Evolutionary conservation across 2,797 vertebrate species (phyloP).

Genomic region (Smutsia gigantea): DNA sequence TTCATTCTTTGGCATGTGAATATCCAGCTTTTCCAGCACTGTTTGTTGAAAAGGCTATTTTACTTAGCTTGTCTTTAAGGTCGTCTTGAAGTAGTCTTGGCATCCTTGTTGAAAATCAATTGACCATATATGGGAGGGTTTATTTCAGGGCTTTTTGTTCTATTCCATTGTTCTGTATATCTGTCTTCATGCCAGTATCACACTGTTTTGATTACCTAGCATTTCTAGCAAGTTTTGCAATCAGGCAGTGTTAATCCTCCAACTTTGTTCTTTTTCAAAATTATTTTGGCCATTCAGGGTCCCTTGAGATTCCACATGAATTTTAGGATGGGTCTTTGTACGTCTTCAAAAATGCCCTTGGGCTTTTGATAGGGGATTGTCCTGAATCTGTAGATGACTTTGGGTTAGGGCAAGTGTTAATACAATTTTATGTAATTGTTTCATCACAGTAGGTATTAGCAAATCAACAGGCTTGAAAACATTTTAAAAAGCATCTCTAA

Average conservation of each 20-base stretch:
- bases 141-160: neutral
- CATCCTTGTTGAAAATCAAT: neutral
- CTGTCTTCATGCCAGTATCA: neutral
- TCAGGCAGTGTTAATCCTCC: neutral
- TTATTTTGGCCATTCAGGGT: conserved; percentile 19
- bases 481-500: neutral
- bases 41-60: conserved; percentile 5
- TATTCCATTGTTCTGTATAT: neutral
- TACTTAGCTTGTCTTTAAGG: no score
- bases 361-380: conserved; percentile 26
- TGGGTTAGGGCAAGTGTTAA: conserved; percentile 29
- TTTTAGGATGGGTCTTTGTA: neutral
- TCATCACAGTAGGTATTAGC: neutral
- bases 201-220: conserved; percentile 5
- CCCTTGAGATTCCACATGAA: conserved; percentile 8
- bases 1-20: neutral
- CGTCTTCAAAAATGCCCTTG: neutral
- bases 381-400: neutral
- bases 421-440: neutral
- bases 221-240: conserved; percentile 58
- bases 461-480: conserved; percentile 31
- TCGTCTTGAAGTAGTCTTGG: neutral
- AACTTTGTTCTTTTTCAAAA: neutral
- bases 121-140: neutral
- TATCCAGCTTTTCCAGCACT: neutral